Evolutionary conservation across 1,140 invertebrate genomes (phyloP).

Genomic region (Drosophila grimshawi): DNA sequence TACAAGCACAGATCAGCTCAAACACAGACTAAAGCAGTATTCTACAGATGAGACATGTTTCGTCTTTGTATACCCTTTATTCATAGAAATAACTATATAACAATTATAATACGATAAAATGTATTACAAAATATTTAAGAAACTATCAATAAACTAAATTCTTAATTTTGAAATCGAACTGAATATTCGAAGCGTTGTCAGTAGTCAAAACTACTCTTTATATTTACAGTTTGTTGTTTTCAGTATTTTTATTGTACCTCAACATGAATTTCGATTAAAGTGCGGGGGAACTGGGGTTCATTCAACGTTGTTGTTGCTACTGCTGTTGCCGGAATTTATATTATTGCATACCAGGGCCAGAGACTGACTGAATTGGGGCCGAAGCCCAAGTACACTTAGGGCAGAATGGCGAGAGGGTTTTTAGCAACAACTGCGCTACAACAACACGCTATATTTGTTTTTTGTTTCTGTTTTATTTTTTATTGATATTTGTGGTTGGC

Average conservation of each 20-base stretch:
- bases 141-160: background rate
- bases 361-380: slow-evolving; percentile 44
- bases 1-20: slow-evolving; percentile 9
- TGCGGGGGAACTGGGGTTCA: slow-evolving; percentile 1
- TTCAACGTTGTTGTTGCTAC: slow-evolving; percentile 12
- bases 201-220: slow-evolving; percentile 9
- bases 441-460: slow-evolving; percentile 48
- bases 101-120: background rate
- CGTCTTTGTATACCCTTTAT: background rate
- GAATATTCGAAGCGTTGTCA: background rate
- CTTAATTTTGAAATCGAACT: background rate
- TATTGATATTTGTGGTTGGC: slow-evolving; percentile 68
- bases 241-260: slow-evolving; percentile 13
- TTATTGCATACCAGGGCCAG: slow-evolving; percentile 70
- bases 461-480: slow-evolving; percentile 31
- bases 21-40: slow-evolving; percentile 1
- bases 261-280: slow-evolving; percentile 31
- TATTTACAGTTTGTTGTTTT: slow-evolving; percentile 14
- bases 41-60: background rate
- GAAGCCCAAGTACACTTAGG: background rate
- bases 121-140: too few species aligned
- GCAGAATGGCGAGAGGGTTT: slow-evolving; percentile 2
- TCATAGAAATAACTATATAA: background rate
- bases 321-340: slow-evolving; percentile 65
- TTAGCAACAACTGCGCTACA: slow-evolving; percentile 44